Evolutionary conservation across 2,888 invertebrate species (phyloP).

Genomic region (Ischnus inquisitorius): DNA sequence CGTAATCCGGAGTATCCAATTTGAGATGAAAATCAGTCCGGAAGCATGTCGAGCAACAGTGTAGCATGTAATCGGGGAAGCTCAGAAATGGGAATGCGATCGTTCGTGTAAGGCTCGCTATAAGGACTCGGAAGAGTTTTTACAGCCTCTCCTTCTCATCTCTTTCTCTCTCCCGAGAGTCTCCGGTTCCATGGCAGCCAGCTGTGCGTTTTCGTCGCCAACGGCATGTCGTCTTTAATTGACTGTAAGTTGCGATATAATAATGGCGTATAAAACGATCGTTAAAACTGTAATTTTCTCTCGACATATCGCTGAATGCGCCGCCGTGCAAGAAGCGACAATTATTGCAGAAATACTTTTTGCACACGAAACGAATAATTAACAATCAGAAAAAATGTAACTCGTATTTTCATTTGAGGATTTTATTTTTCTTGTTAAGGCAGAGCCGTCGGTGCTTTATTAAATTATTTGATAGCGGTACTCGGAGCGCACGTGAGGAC

Average conservation of each 20-base stretch:
- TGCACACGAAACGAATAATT: conserved; percentile 13
- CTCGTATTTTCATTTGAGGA: background rate
- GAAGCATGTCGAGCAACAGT: conserved; percentile 23
- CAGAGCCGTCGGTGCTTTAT: background rate
- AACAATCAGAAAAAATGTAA: background rate
- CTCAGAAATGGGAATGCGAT: conserved; percentile 52
- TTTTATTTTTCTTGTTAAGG: background rate
- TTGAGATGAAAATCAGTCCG: conserved; percentile 41
- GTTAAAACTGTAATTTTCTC: conserved; percentile 54
- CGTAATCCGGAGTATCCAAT: conserved; percentile 1
- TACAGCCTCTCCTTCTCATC: conserved; percentile 1
- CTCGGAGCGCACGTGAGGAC: conserved; percentile 18
- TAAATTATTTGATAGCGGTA: conserved; percentile 33
- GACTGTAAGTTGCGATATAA: conserved; percentile 20
- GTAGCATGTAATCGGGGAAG: conserved; percentile 13
- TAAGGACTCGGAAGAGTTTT: conserved; percentile 41
- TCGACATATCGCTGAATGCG: conserved; percentile 12
- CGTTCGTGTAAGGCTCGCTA: conserved; percentile 41
- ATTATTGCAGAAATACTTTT: background rate
- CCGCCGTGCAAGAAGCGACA: conserved; percentile 19
- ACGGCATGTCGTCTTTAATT: conserved; percentile 24
- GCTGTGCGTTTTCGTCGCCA: conserved; percentile 35
- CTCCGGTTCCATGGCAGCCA: background rate
- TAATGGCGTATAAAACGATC: conserved; percentile 16
- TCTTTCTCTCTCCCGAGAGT: background rate